Evolutionary conservation across 1,140 invertebrate genomes (phyloP), one percentile per base, ranked within the genome.

Genomic region (Homalodisca vitripennis): DNA sequence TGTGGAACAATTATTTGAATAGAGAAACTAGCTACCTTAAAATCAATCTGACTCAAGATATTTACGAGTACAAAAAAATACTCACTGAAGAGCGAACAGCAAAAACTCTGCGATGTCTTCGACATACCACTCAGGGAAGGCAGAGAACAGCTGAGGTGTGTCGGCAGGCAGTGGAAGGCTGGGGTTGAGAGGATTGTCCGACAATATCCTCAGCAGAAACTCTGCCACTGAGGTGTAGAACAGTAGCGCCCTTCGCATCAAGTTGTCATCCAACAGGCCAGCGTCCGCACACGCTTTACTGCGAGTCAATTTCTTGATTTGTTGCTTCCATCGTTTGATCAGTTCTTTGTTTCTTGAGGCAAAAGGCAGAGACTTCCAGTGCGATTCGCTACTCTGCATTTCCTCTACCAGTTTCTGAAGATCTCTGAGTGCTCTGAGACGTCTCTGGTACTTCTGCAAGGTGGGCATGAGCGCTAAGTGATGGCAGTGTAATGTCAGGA

Each of bases 31-130:
- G n/a, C n/a, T n/a, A n/a, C n/a, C n/a, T n/a, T n/a, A n/a, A n/a
- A 41, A 41, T 41, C 34, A 41, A 41, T 41, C n/a, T 57, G 68
- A 27, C 29, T 26, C 70, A 32, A 24, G n/a, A n/a, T n/a, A n/a
- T n/a, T n/a, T n/a, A n/a, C n/a, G n/a, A n/a, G n/a, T n/a, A n/a
- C n/a, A n/a, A n/a, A n/a, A n/a, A n/a, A 64, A 68, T 66, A 91
- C 92, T 93, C 85, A 96, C 92, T 97, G 94, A 74, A 97, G 85
- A 3, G 90, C 87, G 77, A 98, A 97, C 14, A 97, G 86, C 73
- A 98, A 85, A 80, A 97, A 97, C 79, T 98, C 95, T 20, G 95
- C 94, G 69, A 98, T 91, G 79, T 98, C 96, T 79, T 98, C 96
- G 55, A 98, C 88, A 78, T 97, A 98, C 91, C 94, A 98, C 81